Conservation (phyloP, 2,113 vertebrate genomes). For the Plecotus auritus region DNA sequence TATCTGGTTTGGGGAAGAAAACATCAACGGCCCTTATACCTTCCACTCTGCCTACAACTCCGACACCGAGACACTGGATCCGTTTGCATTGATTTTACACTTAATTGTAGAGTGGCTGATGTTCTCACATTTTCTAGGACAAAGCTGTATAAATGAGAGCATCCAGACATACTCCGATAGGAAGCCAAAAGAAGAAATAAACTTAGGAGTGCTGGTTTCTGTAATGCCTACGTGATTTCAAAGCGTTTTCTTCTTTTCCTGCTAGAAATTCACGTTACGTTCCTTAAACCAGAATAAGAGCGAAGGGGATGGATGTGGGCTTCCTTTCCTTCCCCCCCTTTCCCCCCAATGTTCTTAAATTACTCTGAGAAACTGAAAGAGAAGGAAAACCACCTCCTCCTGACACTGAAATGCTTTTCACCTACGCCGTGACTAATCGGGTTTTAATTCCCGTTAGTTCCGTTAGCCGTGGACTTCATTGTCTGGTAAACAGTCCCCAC, state of each 20-base stretch:
- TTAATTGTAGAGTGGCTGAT: slow-evolving; percentile 47
- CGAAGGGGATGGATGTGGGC: neutral
- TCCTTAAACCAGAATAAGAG: neutral
- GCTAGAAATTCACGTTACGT: neutral
- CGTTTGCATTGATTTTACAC: slow-evolving; percentile 62
- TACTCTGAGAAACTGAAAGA: neutral
- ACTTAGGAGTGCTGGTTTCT: neutral
- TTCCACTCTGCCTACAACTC: slow-evolving; percentile 13
- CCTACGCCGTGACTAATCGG: neutral
- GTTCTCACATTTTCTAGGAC: slow-evolving; percentile 36
- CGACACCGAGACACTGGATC: slow-evolving; percentile 31
- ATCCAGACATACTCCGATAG: neutral
- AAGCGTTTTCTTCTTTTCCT: neutral
- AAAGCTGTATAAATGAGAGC: slow-evolving; percentile 26
- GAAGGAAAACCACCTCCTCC: neutral
- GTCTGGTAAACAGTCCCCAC: slow-evolving; percentile 37
- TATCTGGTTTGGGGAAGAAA: neutral
- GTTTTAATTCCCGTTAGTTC: neutral
- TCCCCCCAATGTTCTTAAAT: neutral
- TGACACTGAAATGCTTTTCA: neutral
- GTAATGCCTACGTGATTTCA: neutral
- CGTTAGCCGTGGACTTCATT: neutral
- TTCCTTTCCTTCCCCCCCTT: neutral
- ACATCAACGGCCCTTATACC: neutral
- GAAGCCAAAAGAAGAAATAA: neutral